Evolutionary conservation across 2,888 invertebrate species (phyloP).

Genomic region (Allygus modestus): DNA sequence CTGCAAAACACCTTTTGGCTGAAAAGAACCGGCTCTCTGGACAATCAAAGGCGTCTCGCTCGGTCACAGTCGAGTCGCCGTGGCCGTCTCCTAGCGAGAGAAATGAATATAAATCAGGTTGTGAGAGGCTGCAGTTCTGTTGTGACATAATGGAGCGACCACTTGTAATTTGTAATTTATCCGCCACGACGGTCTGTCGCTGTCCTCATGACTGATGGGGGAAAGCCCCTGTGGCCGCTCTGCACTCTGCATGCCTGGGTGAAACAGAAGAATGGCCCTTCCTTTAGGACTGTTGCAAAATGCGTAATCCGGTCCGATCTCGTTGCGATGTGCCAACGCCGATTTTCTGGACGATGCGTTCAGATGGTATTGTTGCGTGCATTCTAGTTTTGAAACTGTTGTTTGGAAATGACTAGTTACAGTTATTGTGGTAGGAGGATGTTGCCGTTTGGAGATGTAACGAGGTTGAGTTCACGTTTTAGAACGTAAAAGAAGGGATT

Average conservation of each 20-base stretch:
- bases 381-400: not conserved
- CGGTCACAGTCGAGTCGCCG: conserved; percentile 23
- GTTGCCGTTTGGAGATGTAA: not conserved
- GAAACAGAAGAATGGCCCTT: conserved; percentile 26
- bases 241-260: conserved; percentile 26
- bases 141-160: conserved; percentile 29
- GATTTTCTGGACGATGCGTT: conserved; percentile 33
- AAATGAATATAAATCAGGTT: conserved; percentile 13
- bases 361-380: conserved; percentile 14
- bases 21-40: too few species aligned
- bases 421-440: not conserved
- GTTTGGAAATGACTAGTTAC: conserved; percentile 19
- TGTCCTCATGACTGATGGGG: conserved; percentile 26
- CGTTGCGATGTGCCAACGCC: not conserved
- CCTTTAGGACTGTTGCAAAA: conserved; percentile 16
- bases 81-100: not conserved
- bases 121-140: conserved; percentile 14
- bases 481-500: too few species aligned
- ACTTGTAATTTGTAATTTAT: conserved; percentile 35
- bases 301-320: conserved; percentile 7
- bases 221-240: conserved; percentile 7
- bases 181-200: conserved; percentile 9
- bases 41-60: not conserved
- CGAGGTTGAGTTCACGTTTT: not conserved
- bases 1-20: too few species aligned